Base-by-base conservation (phyloP, 2,797 vertebrate genomes). In the Micrastur ruficollis region DNA sequence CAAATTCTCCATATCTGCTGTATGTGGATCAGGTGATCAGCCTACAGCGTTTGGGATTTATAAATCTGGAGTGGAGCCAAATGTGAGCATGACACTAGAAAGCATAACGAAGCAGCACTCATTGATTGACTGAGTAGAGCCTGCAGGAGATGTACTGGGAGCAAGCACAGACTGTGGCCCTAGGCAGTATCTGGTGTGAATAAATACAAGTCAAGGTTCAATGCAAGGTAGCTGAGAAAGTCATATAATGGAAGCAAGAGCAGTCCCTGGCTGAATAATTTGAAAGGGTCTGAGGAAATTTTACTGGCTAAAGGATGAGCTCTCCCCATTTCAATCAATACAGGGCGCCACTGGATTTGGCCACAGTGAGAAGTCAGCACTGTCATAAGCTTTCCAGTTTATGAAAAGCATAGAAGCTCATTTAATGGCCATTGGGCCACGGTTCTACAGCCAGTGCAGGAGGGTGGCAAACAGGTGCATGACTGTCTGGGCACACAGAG, bases 1-100 rank as follows among this genome's bases (percentile, higher is more conserved):
- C 47, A 67, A 17, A 82, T 55, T 58, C 50, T 49, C 55, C 11
- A 2, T 46, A 36, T 4, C 44, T 31, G 44, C 26, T 52, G 6
- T 38, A 9, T 8, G 31, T 19, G 17, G 4, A 50, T 70, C 0
- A 0, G 44, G 31, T 21, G 55, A 46, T 31, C 22, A 50, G 32
- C 32, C 59, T 34, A 9, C 23, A 40, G 38, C 8, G 18, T 31
- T 38, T 47, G 72, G 72, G 31, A 31, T 36, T 15, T 22, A 3
- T 11, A 59, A 81, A 27, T n/a, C 75, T 58, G 34, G 26, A 59
- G 19, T 4, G 36, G 40, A 93, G 63, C 26, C 85, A 38, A 32
- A 70, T 6, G 27, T 38, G 22, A 80, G 31, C 12, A 7, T 14
- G 52, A 52, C 50, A 34, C 4, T 21, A 26, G 75, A 49, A 71